Evolutionary conservation across 64 coral and sea anemone genomes (phyloP), one percentile per base, ranked within the genome.

Genomic region (Montipora sp.): DNA sequence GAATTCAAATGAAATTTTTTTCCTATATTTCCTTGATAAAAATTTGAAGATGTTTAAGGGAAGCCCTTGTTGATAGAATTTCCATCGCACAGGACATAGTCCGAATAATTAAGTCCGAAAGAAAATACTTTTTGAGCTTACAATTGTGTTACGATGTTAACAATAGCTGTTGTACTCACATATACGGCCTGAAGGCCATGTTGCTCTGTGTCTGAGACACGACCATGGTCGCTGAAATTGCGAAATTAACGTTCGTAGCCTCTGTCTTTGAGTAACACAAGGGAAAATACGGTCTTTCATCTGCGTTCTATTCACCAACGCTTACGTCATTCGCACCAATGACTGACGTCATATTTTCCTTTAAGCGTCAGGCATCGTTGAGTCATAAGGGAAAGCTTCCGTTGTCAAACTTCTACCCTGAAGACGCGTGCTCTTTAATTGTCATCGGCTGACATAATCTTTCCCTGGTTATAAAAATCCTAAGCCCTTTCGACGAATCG

Each of bases 271-370:
- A 47, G 66, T 48, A 85, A 48, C 16, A 49, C 71, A 50, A 59
- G 18, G 16, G 48, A 70, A 46, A 63, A 16, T 63, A 50, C 45
- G n/a, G 44, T 5, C 47, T 8, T 21, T 85, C 82, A 50, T 85
- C 65, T 45, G 47, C 8, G 45, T 71, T 18, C 58, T 60, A 4
- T 45, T 48, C 15, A 63, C 10, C 58, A 16, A 16, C 27, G 9
- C 61, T 85, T 22, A 85, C 82, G 82, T 85, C 65, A 85, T 85
- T 66, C 82, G 22, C 12, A 71, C 47, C 82, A 81, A 80, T 57
- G 18, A n/a, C 51, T 81, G n/a, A 81, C 79, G 79, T 81, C 79
- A 81, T 7, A 20, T 3, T 9, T 81, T 81, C 12, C 51, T 50
- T 45, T 11, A 23, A 0, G 71, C 65, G 82, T 85, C 82, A 85